Evolutionary conservation across 2,888 invertebrate species (phyloP).

Genomic region (Cactoblastis cactorum): DNA sequence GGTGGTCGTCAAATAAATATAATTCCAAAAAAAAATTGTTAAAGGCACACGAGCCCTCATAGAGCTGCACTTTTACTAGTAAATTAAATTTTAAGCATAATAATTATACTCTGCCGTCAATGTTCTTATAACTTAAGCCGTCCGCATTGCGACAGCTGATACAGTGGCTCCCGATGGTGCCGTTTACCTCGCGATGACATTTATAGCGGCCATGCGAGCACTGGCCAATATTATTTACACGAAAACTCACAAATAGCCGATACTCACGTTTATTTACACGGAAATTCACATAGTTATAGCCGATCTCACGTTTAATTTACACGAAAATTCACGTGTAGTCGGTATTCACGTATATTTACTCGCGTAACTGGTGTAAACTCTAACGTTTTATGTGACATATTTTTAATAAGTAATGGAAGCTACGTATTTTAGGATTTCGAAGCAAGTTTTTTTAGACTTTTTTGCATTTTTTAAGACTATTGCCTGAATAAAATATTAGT

Average conservation of each 20-base stretch:
- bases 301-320: no score
- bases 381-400: neutral
- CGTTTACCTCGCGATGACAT: slow-evolving; percentile 54
- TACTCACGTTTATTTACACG: neutral
- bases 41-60: no score
- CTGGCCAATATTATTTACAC: slow-evolving; percentile 43
- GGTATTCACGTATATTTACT: slow-evolving; percentile 3
- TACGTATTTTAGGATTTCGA: no score
- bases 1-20: no score
- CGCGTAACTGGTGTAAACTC: neutral
- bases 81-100: no score
- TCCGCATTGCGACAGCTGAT: slow-evolving; percentile 38
- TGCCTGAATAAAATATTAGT: no score
- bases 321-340: slow-evolving; percentile 15
- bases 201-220: slow-evolving; percentile 41
- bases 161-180: slow-evolving; percentile 44
- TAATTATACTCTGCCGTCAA: no score
- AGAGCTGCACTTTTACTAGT: no score
- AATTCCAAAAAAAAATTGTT: no score
- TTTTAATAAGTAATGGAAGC: neutral
- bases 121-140: slow-evolving; percentile 19
- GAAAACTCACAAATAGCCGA: slow-evolving; percentile 17
- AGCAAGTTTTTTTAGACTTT: no score
- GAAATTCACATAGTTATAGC: no score
- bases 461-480: no score